Percentiles rank a stretch among this genome's conserved stretches.
These are phyloP conservation scores for Argya squamiceps DNA, from an alignment of 2,797 vertebrate species.

Conservation along the genomic window DNA sequence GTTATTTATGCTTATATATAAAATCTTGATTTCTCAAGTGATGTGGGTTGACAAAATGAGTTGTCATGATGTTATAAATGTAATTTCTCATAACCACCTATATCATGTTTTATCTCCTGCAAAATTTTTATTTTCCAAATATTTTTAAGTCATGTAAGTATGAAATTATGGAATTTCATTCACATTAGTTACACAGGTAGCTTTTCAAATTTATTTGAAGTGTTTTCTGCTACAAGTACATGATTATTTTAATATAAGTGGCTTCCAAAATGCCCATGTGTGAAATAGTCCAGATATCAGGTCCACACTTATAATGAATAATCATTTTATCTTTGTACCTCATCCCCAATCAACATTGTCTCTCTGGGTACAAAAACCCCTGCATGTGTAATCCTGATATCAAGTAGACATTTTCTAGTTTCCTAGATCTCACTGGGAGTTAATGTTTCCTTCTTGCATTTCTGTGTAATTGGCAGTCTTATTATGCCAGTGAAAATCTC, in stretches of 20 bases:
- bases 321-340: background rate
- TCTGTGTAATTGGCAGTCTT: background rate
- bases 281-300: background rate
- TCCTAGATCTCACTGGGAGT: background rate
- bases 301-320: background rate
- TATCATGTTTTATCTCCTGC: background rate
- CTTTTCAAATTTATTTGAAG: background rate
- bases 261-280: background rate
- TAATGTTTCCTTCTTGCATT: background rate
- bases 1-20: background rate
- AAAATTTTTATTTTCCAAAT: background rate
- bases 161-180: background rate
- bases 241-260: background rate
- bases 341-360: background rate
- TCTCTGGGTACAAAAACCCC: background rate
- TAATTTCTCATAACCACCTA: background rate
- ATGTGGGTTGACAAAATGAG: background rate
- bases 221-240: background rate
- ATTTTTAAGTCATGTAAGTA: background rate
- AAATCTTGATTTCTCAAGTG: background rate
- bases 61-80: background rate
- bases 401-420: background rate
- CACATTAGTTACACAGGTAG: background rate
- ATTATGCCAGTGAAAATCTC: background rate
- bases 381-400: background rate